Evolutionary conservation across 2,888 invertebrate genomes (phyloP).

Genomic region (Polydrusus tereticollis): DNA sequence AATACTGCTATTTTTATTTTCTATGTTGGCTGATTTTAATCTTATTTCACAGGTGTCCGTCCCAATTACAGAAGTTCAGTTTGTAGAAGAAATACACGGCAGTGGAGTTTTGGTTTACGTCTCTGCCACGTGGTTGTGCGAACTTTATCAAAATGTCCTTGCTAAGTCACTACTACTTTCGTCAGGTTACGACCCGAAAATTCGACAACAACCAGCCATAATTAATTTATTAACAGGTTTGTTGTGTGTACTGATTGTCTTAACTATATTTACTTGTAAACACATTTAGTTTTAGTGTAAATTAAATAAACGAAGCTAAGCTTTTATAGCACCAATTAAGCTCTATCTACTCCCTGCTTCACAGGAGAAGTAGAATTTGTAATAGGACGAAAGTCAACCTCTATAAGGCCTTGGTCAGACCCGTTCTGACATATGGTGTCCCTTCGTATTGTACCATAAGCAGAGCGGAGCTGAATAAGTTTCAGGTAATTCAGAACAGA

Average conservation of each 20-base stretch:
- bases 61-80: slow-evolving; percentile 85
- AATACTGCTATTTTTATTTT: not conserved
- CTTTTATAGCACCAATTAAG: no score
- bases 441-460: no score
- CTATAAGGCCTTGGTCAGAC: no score
- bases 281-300: no score
- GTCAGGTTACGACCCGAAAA: slow-evolving; percentile 75
- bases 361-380: no score
- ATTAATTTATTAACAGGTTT: slow-evolving; percentile 82
- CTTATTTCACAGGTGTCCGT: slow-evolving; percentile 59
- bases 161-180: slow-evolving; percentile 79
- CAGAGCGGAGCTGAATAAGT: no score
- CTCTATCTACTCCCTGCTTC: no score
- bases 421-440: no score
- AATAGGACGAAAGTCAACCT: no score
- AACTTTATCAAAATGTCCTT: slow-evolving; percentile 90
- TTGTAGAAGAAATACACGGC: slow-evolving; percentile 92
- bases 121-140: slow-evolving; percentile 93
- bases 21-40: not conserved
- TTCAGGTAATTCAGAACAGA: no score
- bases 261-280: not conserved
- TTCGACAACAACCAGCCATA: slow-evolving; percentile 74
- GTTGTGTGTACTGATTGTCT: not conserved
- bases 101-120: slow-evolving; percentile 94
- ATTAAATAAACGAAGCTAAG: no score